Evolutionary conservation across 2,888 invertebrate genomes (phyloP), one percentile per base, ranked within the genome.

Genomic region (Panzeria rudis): DNA sequence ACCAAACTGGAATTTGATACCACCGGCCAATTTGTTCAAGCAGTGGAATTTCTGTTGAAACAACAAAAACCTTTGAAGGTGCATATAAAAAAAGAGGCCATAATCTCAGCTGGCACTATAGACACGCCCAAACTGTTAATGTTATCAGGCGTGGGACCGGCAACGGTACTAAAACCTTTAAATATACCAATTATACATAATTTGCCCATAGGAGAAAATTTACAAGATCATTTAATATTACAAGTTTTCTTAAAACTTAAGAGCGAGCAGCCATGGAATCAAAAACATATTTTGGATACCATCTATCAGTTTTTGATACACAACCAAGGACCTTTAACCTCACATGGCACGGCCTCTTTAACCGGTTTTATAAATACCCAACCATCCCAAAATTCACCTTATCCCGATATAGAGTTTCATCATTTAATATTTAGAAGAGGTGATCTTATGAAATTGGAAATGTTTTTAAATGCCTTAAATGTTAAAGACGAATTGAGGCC

Each of bases 181-280:
- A 79, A 87, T 1, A 89, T 91, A 8, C 87, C 88, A 1, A 72
- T 89, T 1, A n/a, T 88, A 1, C 84, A 88, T 25, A 83, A 89
- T 62, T 69, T 90, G 23, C 81, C 76, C 0, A 96, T 96, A 0
- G 96, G 96, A 2, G 94, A 95, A 87, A 96, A 97, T 89, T 93
- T 97, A 0, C 96, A 96, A 91, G 97, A 97, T 89, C 97, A 97
- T 90, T 94, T 95, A 23, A 95, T 94, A 0, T 93, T 95, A 3
- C 88, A 88, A 23, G 17, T 89, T 5, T 77, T 89, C 15, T 86
- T 89, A 0, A 86, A 88, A 66, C 92, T 94, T 87, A 11, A 17
- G 6, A 59, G 23, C 0, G 41, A 72, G 3, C 23, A 72, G 3
- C 23, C 32, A 0, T 1, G 41, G 11, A 38, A 41, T 7, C 1